Base-by-base conservation (phyloP, 1,140 invertebrate genomes). In the Hyposmocoma kahamanoa region DNA sequence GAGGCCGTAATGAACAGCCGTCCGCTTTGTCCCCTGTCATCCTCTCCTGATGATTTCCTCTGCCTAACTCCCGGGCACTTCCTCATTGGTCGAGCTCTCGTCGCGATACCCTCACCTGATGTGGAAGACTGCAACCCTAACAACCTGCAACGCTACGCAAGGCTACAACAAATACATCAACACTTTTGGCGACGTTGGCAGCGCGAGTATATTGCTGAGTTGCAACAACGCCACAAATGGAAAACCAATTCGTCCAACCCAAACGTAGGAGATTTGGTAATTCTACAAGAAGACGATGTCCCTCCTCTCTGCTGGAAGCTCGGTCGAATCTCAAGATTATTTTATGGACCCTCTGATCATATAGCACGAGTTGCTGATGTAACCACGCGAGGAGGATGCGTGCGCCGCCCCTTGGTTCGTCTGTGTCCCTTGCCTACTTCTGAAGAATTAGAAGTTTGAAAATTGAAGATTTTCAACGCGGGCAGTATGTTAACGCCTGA, bases 1-100 rank as follows among this genome's bases (percentile, higher is more conserved):
- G 74, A 77, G 41, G 64, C 72, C 1, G 44, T 67, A 26, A 47
- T 83, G 3, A 87, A 86, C 57, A 80, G 68, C 15, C 61, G 78
- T 22, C 77, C 73, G n/a, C 22, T 85, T n/a, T 72, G 58, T 22
- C 64, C 74, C 21, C 26, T 85, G 1, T 64, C 67, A 8, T 47
- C 55, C 32, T 63, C 70, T 53, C 70, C 71, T 42, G 39, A 67
- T 24, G 75, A 84, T 34, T 43, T 65, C 13, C 26, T 47, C 10
- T 32, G 56, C 17, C 49, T 82, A 0, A 65, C 79, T 13, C 75
- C 78, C 13, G 62, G 57, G n/a, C 66, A 79, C 42, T 78, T 74
- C 28, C 49, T 75, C 0, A 64, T 76, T 17, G 64, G 61, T 2
- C 26, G 56, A 50, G 42, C 65, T 9, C 43, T 62, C 4, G 55